Evolutionary conservation across 2,888 invertebrate genomes (phyloP), one percentile per base, ranked within the genome.

Genomic region (Trimorus sp.): DNA sequence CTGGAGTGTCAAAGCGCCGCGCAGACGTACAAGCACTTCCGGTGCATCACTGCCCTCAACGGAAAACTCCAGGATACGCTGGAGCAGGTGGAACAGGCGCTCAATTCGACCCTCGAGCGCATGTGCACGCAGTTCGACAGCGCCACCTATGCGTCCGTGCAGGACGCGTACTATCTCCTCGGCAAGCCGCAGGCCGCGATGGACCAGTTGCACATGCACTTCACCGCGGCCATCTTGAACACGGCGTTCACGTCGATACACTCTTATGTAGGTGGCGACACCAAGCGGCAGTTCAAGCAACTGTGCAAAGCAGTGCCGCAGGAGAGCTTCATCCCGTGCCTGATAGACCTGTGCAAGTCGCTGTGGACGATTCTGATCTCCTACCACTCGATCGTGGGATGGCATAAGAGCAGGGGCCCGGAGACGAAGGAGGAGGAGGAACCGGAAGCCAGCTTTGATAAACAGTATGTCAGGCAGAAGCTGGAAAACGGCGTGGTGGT

Each of bases 151-250:
- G 93, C 94, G 9, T 96, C 97, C 86, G 92, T 99, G 0, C 96
- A 97, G 88, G 95, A 94, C 85, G 99, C 99, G 0, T 99, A 98
- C 89, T 94, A 94, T 49, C 93, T 98, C 26, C 92, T 99, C 4
- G 98, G 98, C 0, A 99, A 99, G 92, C 97, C 97, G 0, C 95
- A 98, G 92, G 95, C 96, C 1, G 97, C 98, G 0, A 96, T 98
- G 95, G 98, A 99, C 91, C 98, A 98, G 90, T 92, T 99, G 9
- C 97, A 98, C 86, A 98, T 99, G 94, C 98, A 98, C 90, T 98
- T 97, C 88, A 96, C 98, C 0, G 97, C 97, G 51, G 97, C 98
- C 0, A 97, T 99, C 14, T 98, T 97, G 85, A 96, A 96, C 82
- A 94, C 95, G 0, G 95, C 97, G 0, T 94, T 94, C 36, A 93